A percentile compares a stretch with the other conserved stretches of the same genome.
Evolutionary conservation across 2,113 vertebrate genomes (phyloP).

Genomic region (Dascyllus trimaculatus): DNA sequence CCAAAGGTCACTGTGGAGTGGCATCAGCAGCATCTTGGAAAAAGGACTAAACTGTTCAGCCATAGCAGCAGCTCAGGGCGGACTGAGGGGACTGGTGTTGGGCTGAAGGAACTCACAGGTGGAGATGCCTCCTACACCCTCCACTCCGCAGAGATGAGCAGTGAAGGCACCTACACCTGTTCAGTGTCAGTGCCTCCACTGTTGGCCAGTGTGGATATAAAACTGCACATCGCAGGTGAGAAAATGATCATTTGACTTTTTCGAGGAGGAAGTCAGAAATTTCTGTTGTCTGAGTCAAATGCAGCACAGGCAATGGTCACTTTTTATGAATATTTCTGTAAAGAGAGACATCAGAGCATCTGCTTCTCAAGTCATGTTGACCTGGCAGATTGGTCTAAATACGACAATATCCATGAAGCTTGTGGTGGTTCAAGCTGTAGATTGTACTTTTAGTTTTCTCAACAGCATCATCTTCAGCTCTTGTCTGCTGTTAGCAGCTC

Average conservation of each 20-base stretch:
- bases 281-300: no score
- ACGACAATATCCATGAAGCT: no score
- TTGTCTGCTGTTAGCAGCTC: no score
- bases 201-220: constrained; percentile 55
- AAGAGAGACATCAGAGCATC: no score
- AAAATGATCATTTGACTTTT: background rate
- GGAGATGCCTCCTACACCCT: constrained; percentile 81
- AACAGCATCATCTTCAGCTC: no score
- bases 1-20: constrained; percentile 69
- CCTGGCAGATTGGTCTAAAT: no score
- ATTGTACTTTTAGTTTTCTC: no score
- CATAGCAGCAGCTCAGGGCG: constrained; percentile 53
- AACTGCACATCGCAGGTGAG: constrained; percentile 82
- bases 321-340: no score
- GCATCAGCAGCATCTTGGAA: constrained; percentile 63
- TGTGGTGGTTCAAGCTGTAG: no score
- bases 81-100: constrained; percentile 54
- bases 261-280: no score
- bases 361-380: no score
- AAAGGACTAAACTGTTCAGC: constrained; percentile 63
- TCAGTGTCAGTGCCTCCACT: constrained; percentile 75
- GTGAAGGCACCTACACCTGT: constrained; percentile 80
- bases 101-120: constrained; percentile 41
- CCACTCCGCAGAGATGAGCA: constrained; percentile 52
- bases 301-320: no score